Conservation (phyloP, 2,888 invertebrate genomes). For the Platerodrilus igneus region DNA sequence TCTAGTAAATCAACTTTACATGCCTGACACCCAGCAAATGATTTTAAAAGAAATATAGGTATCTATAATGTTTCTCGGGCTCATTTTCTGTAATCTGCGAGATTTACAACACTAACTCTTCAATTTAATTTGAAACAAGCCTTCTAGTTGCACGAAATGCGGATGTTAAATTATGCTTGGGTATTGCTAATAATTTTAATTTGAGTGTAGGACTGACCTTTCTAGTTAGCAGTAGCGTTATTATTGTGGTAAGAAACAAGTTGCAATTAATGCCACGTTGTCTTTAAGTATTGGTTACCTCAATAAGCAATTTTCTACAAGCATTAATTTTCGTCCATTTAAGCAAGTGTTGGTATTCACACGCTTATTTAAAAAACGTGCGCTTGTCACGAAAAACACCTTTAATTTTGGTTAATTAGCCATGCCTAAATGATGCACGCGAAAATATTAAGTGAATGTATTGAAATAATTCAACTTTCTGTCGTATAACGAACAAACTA, state of each 20-base stretch:
- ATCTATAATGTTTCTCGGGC: no score
- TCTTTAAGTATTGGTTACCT: slow-evolving; percentile 6
- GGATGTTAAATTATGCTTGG: slow-evolving; percentile 31
- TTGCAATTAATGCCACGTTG: no score
- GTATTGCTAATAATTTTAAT: no score
- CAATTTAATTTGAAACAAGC: slow-evolving; percentile 26
- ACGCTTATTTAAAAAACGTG: slow-evolving; percentile 29
- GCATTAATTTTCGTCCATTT: slow-evolving; percentile 10
- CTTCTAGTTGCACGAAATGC: slow-evolving; percentile 29
- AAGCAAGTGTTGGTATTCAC: slow-evolving; percentile 35
- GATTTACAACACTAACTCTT: slow-evolving; percentile 26
- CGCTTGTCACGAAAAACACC: slow-evolving; percentile 31
- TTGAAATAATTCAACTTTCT: no score
- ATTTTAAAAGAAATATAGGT: no score
- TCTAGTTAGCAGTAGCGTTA: no score
- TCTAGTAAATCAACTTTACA: no score
- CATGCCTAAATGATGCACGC: slow-evolving; percentile 30
- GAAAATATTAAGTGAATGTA: no score
- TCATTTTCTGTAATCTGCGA: slow-evolving; percentile 27
- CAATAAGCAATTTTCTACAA: slow-evolving; percentile 9
- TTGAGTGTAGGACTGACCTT: no score
- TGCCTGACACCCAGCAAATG: slow-evolving; percentile 10
- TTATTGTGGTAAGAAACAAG: no score
- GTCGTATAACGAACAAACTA: no score
- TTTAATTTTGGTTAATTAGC: slow-evolving; percentile 35